Base-by-base conservation (phyloP, 2,113 vertebrate species). In the Pseudolaguvia tuberculata region DNA sequence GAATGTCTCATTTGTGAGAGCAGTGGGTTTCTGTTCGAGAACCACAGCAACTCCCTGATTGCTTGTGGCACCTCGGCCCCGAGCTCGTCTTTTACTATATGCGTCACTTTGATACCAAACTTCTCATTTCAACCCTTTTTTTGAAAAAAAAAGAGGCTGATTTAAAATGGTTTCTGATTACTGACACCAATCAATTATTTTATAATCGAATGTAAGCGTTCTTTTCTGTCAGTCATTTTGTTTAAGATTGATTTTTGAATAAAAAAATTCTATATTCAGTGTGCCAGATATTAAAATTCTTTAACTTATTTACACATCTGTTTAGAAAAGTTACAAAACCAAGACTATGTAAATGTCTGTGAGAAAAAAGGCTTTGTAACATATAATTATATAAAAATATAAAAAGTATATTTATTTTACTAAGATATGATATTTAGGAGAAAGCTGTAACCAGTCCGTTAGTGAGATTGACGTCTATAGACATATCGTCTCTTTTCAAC, bases 1-100 rank as follows among this genome's bases (percentile, higher is more conserved):
- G 61, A 75, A 56, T 53, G 23, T 66, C 75, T 55, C 75, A 53
- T 63, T 76, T 70, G 35, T 47, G n/a, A 35, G 67, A 52, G 47
- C 18, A 21, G 20, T 50, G 45, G 35, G 20, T 66, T 58, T 70
- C 75, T 62, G 15, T 63, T 45, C 2, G 17, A 14, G 21, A 51
- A 50, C 56, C 51, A 31, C 66, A 53, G 13, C 75, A 70, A 10
- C 58, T 9, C 6, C n/a, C 35, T 70, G 56, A 62, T 76, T 76
- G 48, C 56, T 62, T 5, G 9, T 55, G 35, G 21, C 75, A 76
- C 74, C 29, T 25, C 17, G 27, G 65, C 59, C 25, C n/a, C 21
- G 39, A 45, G 53, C 27, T 50, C 29, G 17, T 73, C 29, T 65
- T 9, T 74, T 63, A 27, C 10, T 53, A 12, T 20, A 47, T 29